Evolutionary conservation across 2,113 vertebrate genomes (phyloP).

Genomic region (Aptenodytes patagonicus): DNA sequence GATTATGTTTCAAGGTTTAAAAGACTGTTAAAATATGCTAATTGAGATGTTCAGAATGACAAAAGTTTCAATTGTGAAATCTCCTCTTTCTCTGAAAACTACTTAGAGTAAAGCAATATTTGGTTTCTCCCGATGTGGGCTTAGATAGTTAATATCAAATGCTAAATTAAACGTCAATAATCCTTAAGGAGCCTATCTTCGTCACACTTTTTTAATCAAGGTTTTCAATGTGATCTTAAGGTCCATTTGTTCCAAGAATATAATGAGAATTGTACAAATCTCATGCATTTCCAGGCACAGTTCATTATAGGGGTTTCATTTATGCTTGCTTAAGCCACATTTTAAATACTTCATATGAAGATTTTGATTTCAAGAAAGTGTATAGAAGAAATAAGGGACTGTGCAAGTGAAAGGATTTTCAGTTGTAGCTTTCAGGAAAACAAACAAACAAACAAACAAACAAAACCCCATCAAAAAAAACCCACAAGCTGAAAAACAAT

Average conservation of each 20-base stretch:
- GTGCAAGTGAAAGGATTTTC: background rate
- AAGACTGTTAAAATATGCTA: conserved; percentile 7
- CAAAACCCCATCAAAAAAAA: background rate
- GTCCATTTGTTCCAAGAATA: background rate
- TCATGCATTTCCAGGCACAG: background rate
- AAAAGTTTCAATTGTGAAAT: conserved; percentile 1
- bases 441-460: background rate
- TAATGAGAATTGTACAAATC: conserved; percentile 4
- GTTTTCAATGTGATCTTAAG: background rate
- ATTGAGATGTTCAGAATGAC: background rate
- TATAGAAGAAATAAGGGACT: background rate
- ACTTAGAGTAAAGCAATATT: conserved; percentile 9
- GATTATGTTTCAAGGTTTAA: background rate
- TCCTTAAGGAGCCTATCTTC: conserved; percentile 21
- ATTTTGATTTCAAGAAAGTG: background rate
- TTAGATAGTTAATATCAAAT: conserved; percentile 22
- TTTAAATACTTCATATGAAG: background rate
- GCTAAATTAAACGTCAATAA: conserved; percentile 30
- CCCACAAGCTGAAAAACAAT: background rate
- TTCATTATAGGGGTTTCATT: background rate
- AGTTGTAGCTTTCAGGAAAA: background rate
- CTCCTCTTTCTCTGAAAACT: background rate
- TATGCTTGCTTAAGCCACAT: background rate
- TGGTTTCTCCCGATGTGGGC: background rate
- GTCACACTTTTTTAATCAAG: conserved; percentile 16